Conservation (phyloP, 2,113 vertebrate species). For the Symphodus melops region DNA sequence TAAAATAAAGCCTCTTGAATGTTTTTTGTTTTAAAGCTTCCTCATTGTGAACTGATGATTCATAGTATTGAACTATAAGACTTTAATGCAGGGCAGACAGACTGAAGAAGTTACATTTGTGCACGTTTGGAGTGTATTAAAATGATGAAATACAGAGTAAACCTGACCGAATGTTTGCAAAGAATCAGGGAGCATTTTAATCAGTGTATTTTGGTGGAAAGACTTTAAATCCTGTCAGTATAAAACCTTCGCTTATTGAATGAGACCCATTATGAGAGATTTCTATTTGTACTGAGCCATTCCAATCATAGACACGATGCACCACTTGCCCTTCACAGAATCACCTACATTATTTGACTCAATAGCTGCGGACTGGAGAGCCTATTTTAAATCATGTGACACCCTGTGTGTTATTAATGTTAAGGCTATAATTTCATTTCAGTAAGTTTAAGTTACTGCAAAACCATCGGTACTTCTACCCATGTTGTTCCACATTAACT, state of each 20-base stretch:
- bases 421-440: not conserved
- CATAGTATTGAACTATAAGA: slow-evolving; percentile 6
- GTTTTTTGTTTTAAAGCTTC: slow-evolving; percentile 10
- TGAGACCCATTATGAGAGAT: slow-evolving; percentile 8
- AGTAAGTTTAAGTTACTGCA: not conserved
- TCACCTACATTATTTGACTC: not conserved
- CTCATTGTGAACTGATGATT: slow-evolving; percentile 14
- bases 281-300: not conserved
- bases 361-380: not conserved
- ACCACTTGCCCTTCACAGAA: not conserved
- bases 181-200: slow-evolving; percentile 28
- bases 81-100: slow-evolving; percentile 11
- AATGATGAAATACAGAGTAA: slow-evolving; percentile 58
- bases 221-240: slow-evolving; percentile 11
- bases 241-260: slow-evolving; percentile 1
- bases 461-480: not conserved
- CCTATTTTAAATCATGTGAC: not conserved
- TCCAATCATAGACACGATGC: not conserved
- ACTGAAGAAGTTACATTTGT: slow-evolving; percentile 40
- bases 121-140: slow-evolving; percentile 31
- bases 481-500: not conserved
- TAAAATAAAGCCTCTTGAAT: slow-evolving; percentile 13
- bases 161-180: slow-evolving; percentile 37
- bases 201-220: slow-evolving; percentile 2
- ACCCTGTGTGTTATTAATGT: not conserved